phyloP scores from a whole-genome alignment of 2,113 vertebrate species.

The Octodon degus region DNA sequence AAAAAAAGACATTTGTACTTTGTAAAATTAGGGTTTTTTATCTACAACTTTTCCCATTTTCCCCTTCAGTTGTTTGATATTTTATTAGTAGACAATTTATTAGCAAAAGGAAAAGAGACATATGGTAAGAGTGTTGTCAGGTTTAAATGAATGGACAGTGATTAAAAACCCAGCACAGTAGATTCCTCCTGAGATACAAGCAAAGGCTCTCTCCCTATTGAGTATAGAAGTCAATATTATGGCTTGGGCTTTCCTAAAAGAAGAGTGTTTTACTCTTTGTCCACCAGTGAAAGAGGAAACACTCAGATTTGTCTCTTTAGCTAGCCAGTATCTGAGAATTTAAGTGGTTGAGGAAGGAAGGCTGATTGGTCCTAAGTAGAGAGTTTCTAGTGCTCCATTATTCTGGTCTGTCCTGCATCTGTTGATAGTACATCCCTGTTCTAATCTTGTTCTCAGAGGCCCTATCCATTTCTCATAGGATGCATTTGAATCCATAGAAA shows the following conservation, averaged over 20 bases:
- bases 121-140: neutral
- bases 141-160: neutral
- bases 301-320: neutral
- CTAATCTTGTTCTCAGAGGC: no score
- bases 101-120: neutral
- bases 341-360: neutral
- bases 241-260: neutral
- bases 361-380: neutral
- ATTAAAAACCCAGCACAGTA: neutral
- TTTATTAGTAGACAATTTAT: neutral
- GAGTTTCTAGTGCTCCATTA: neutral
- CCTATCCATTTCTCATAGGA: neutral
- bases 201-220: neutral
- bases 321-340: neutral
- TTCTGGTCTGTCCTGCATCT: neutral
- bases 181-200: neutral
- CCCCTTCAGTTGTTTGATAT: neutral
- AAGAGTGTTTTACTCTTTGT: neutral
- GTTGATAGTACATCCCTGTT: neutral
- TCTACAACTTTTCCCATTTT: neutral
- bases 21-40: neutral
- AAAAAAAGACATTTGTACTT: neutral
- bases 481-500: neutral
- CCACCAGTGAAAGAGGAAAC: neutral
- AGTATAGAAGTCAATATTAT: neutral